Conservation (phyloP, 2,888 invertebrate species). For the Timema podura region DNA sequence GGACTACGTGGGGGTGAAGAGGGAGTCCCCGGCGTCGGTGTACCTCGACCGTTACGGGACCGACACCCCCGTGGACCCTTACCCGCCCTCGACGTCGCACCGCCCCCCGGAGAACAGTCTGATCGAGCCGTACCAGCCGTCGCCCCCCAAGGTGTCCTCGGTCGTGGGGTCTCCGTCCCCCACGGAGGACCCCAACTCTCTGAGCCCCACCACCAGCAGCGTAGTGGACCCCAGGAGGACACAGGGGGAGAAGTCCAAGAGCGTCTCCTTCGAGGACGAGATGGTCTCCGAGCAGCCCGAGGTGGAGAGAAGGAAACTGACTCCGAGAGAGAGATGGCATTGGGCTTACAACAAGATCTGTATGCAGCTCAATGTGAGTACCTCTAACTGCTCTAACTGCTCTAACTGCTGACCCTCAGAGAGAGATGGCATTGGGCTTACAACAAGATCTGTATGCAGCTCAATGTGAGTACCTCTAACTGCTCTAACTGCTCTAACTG, state of each 20-base stretch:
- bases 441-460: too few relatives aligned
- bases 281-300: slow-evolving; percentile 46
- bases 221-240: slow-evolving; percentile 30
- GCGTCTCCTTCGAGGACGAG: slow-evolving; percentile 52
- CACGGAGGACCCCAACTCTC: slow-evolving; percentile 23
- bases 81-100: slow-evolving; percentile 18
- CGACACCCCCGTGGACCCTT: slow-evolving; percentile 33
- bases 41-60: slow-evolving; percentile 43
- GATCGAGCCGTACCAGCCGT: slow-evolving; percentile 53
- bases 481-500: too few relatives aligned
- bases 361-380: slow-evolving; percentile 89
- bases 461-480: too few relatives aligned
- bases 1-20: slow-evolving; percentile 24
- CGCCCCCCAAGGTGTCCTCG: slow-evolving; percentile 47
- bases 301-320: slow-evolving; percentile 48
- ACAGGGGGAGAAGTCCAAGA: slow-evolving; percentile 42
- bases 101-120: slow-evolving; percentile 46
- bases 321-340: slow-evolving; percentile 88
- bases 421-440: too few relatives aligned
- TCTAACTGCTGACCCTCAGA: too few relatives aligned
- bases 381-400: slow-evolving; percentile 25
- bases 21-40: slow-evolving; percentile 48
- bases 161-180: slow-evolving; percentile 42
- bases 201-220: slow-evolving; percentile 30
- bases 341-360: slow-evolving; percentile 96